Conservation (phyloP, 2,113 vertebrate species). For the Equus quagga region DNA sequence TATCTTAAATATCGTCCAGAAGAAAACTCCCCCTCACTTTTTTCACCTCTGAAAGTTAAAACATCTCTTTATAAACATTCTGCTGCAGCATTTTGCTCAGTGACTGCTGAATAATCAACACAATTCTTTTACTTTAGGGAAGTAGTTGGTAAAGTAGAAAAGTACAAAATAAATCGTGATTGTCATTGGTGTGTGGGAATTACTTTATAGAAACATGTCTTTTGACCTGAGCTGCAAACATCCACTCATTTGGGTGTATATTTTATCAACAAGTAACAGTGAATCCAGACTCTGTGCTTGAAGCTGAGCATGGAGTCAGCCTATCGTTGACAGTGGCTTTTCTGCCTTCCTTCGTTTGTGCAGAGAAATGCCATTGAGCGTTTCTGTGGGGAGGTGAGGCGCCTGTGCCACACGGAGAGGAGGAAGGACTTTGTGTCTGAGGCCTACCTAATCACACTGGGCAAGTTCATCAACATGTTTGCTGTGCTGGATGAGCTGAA, state of each 20-base stretch:
- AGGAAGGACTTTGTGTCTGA: conserved; percentile 99
- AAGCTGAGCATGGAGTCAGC: accelerated
- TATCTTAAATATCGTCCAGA: not conserved
- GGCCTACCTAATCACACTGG: conserved; percentile 96
- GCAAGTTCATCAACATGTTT: conserved; percentile 99
- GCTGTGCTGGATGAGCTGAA: conserved; percentile 97
- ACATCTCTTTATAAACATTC: not conserved
- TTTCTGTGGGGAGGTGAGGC: conserved; percentile 97
- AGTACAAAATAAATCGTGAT: not conserved
- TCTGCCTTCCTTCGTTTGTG: not conserved
- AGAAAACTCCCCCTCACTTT: accelerated
- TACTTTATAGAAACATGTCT: not conserved
- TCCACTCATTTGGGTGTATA: not conserved
- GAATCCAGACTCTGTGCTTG: not conserved
- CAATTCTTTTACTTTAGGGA: not conserved
- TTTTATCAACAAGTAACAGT: not conserved
- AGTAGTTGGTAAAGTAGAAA: not conserved
- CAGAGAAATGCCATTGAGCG: conserved; percentile 97
- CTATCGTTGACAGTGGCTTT: accelerated
- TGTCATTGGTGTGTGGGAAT: not conserved
- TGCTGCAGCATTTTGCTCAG: not conserved
- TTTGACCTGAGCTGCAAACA: not conserved
- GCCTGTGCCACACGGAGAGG: conserved; percentile 95
- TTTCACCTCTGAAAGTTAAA: not conserved
- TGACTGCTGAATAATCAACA: not conserved